Base-by-base conservation (phyloP, 2,888 invertebrate genomes). In the Hesperia comma region DNA sequence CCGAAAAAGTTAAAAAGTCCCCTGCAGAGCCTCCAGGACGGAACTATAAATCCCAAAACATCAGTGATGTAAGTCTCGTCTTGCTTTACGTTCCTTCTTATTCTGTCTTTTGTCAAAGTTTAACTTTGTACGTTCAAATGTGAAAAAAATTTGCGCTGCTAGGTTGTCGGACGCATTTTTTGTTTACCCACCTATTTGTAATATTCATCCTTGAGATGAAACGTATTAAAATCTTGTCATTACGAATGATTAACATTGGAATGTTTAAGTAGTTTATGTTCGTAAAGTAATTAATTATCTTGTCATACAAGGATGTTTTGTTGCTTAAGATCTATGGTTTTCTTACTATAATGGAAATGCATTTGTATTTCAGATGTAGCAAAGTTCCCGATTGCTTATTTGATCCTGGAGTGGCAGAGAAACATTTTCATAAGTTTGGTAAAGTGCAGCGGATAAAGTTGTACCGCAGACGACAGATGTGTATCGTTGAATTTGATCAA, bases 341-440 rank as follows among this genome's bases (percentile, higher is more conserved):
- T 10, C 12, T 8, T 37, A 10, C 37, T 12, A n/a, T 37, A 37
- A 37, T 37, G 0, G 8, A 37, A 37, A 37, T 37, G 12, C 3
- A 46, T 46, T 14, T 53, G 32, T 60, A 57, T 83, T 81, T 26
- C 71, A 95, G 95, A 43, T 96, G 96, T 77, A 87, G 92, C 40
- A 93, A 94, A 78, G 95, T 96, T 55, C 96, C 96, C 0, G 94
- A 94, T 37, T 84, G 92, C 8, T 90, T 96, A 63, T 91, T 95
- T 62, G 94, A 95, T 72, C 80, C 94, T 1, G 81, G 90, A 60
- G 82, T 94, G 21, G 95, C 95, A 0, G 95, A 94, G 74, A 91
- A 94, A 67, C 95, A 96, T 80, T 96, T 96, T 70, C 90, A 94
- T 19, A 94, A 95, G 77, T 97, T 95, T 88, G 97, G 97, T 0